Evolutionary conservation across 2,888 invertebrate genomes (phyloP), one percentile per base, ranked within the genome.

Genomic region (Anthrax anthrax): DNA sequence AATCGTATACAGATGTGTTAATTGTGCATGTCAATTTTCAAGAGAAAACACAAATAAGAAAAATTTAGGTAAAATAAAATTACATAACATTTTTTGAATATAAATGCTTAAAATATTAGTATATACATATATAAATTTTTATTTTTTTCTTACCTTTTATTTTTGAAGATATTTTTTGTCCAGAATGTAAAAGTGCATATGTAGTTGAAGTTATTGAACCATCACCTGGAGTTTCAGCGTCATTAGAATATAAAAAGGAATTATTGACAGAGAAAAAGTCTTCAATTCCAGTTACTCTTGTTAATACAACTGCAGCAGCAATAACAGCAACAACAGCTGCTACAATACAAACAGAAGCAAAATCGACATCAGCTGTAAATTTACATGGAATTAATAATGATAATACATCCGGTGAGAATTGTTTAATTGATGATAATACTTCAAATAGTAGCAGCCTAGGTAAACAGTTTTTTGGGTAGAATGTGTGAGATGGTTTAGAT

Each of bases 11-110:
- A 67, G 68, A 52, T 81, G 81, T 57, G 72, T 80, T 58, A 79
- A 76, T 58, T 81, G 81, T 55, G 71, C 72, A 4, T 70, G 74
- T 12, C 71, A 75, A 51, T 81, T 81, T n/a, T 40, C 37, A 13
- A 44, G 17, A 36, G 16, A 14, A 18, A 41, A 44, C 29, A 36
- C 36, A n/a, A 16, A 36, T 4, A 3, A 32, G 3, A 36, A 23
- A 23, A 14, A 42, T 14, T 14, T 19, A 32, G 29, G 13, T 39
- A n/a, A n/a, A n/a, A n/a, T n/a, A n/a, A 9, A 9, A 29, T 29
- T 9, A 34, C n/a, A 34, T 34, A 14, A 14, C n/a, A n/a, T 34
- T 37, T 32, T 23, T 17, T 19, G 3, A 39, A 12, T 10, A 18
- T 19, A 34, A 36, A n/a, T 32, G 19, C 8, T 23, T 23, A 23